Percentiles rank a stretch among this genome's conserved stretches.
Conservation (phyloP, 2,888 invertebrate genomes). For the Chydorus sphaericus region DNA sequence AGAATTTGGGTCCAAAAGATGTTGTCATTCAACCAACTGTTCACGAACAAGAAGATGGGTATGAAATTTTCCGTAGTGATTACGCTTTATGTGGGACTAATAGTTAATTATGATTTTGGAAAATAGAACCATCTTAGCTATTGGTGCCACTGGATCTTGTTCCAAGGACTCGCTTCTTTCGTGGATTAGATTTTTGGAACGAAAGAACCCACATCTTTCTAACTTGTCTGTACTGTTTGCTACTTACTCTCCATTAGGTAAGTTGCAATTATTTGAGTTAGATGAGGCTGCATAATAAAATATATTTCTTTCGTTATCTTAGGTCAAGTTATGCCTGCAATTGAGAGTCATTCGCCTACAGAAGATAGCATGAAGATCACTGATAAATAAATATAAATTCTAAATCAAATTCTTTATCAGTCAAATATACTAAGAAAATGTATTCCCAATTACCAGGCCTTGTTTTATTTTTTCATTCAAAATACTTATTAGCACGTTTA, state of each 20-base stretch:
- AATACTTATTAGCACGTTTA: neutral
- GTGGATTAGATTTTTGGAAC: conserved; percentile 71
- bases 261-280: neutral
- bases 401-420: neutral
- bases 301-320: neutral
- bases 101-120: too few relatives aligned
- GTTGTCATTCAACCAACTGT: conserved; percentile 42
- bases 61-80: neutral
- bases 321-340: conserved; percentile 12
- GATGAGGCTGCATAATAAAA: neutral
- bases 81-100: neutral
- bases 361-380: conserved; percentile 1
- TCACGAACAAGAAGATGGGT: conserved; percentile 84
- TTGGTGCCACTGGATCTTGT: conserved; percentile 83
- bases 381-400: neutral
- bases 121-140: conserved; percentile 56
- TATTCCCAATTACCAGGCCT: neutral
- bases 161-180: conserved; percentile 82
- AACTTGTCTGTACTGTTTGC: conserved; percentile 73
- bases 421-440: neutral
- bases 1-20: conserved; percentile 19
- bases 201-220: conserved; percentile 51
- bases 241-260: conserved; percentile 44
- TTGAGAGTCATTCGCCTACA: neutral
- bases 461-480: neutral